A percentile compares a stretch with the other conserved stretches of the same genome.
phyloP scores from a whole-genome alignment of 2,113 vertebrate genomes.

The Platichthys flesus region DNA sequence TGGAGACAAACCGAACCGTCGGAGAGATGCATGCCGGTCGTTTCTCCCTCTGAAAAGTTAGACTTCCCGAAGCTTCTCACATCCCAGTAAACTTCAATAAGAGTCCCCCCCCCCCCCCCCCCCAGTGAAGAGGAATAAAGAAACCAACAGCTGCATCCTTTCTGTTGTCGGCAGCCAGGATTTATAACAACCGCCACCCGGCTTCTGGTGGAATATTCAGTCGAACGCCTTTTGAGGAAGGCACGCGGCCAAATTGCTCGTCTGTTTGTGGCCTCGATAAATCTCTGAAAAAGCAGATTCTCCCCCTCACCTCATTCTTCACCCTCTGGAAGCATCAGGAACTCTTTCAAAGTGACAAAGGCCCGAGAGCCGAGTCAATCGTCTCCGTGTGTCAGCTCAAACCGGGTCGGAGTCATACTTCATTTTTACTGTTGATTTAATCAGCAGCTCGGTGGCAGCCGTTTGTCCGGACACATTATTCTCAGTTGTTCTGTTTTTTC shows the following conservation, averaged over 20 bases:
- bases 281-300: constrained; percentile 28
- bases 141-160: neutral
- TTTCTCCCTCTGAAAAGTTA: constrained; percentile 16
- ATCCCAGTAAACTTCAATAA: constrained; percentile 16
- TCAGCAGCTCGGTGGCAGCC: neutral
- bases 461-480: neutral
- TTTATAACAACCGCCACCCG: constrained; percentile 38
- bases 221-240: constrained; percentile 28
- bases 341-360: constrained; percentile 12
- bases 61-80: neutral
- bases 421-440: neutral
- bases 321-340: neutral
- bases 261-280: constrained; percentile 39
- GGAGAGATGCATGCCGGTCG: neutral
- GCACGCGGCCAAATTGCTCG: constrained; percentile 27
- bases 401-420: constrained; percentile 16
- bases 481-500: neutral
- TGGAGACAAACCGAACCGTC: constrained; percentile 20
- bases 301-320: constrained; percentile 16
- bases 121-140: neutral
- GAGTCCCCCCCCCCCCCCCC: neutral
- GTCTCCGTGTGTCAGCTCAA: neutral
- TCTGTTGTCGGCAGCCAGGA: constrained; percentile 26
- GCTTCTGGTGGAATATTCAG: constrained; percentile 30
- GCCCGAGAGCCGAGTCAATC: neutral